Evolutionary conservation across 2,888 invertebrate species (phyloP), one percentile per base, ranked within the genome.

Genomic region (Phyto melanocephala): DNA sequence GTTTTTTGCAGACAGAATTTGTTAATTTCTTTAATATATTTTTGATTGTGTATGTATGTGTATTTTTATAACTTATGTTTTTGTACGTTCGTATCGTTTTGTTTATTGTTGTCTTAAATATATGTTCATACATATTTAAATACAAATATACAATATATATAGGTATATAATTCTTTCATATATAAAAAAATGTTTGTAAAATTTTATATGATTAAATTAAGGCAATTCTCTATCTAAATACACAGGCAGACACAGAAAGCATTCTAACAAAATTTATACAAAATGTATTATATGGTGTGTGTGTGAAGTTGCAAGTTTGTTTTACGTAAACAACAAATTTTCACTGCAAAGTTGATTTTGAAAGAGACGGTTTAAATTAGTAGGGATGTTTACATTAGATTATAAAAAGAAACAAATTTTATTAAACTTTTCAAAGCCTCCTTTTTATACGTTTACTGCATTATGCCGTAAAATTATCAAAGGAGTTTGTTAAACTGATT

Each of bases 241-340:
- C 40, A 76, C 71, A 58, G 58, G 76, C 67, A 76, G 40, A 78
- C 71, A 78, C 37, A 47, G 70, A 78, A 71, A 78, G 77, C 77
- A 78, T 71, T 78, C 63, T 71, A 78, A 63, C 20, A 40, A 40
- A 40, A 33, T 50, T 11, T 40, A 54, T 35, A 63, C 24, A 28
- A 5, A 28, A 28, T 28, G 28, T 3, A 5, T 28, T 28, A 6
- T 28, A 6, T 28, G 71, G 63, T 28, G 70, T 78, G 45, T 77
- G 54, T 71, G 56, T 78, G 63, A 63, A 78, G 17, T 71, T 71
- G 62, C 22, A 62, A 37, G 42, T 37, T 50, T 58, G 28, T 28
- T 50, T n/a, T 37, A 63, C 4, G 37, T 37, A 24, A 70, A 45
- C 1, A 10, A 35, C 47, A 47, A 56, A 65, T 65, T 47, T 62